phyloP scores from a whole-genome alignment of 2,888 invertebrate genomes.

The Lepidocyrtinus sp. region DNA sequence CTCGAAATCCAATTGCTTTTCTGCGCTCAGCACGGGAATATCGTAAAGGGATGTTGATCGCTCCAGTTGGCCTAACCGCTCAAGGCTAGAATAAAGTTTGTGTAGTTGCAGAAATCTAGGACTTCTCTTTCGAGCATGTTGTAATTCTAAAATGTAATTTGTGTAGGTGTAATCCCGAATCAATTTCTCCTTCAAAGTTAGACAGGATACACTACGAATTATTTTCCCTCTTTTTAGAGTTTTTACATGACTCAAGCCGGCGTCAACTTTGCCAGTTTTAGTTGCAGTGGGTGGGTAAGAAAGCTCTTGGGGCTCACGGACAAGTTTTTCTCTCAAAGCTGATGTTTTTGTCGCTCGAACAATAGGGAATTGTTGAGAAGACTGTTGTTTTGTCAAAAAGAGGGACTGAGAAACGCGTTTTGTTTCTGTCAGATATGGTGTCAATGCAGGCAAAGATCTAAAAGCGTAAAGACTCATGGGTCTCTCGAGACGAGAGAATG shows the following conservation, averaged over 20 bases:
- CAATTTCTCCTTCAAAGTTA: slow-evolving; percentile 63
- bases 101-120: slow-evolving; percentile 88
- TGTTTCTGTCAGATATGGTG: slow-evolving; percentile 68
- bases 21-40: slow-evolving; percentile 79
- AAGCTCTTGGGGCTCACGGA: slow-evolving; percentile 21
- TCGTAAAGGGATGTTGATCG: slow-evolving; percentile 74
- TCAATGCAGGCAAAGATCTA: slow-evolving; percentile 66
- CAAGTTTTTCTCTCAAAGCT: slow-evolving; percentile 59
- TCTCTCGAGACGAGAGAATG: slow-evolving; percentile 46
- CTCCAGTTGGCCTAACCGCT: slow-evolving; percentile 87
- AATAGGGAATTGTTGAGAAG: slow-evolving; percentile 31
- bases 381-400: slow-evolving; percentile 52
- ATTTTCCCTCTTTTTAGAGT: slow-evolving; percentile 21
- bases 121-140: slow-evolving; percentile 79
- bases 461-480: slow-evolving; percentile 40
- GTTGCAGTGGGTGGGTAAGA: neutral
- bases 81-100: slow-evolving; percentile 87
- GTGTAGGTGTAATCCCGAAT: slow-evolving; percentile 66
- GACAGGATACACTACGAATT: slow-evolving; percentile 64
- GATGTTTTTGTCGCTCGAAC: slow-evolving; percentile 65
- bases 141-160: slow-evolving; percentile 78
- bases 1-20: slow-evolving; percentile 89
- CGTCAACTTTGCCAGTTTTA: neutral
- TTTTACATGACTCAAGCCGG: neutral
- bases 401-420: slow-evolving; percentile 66